Evolutionary conservation across 2,113 vertebrate genomes (phyloP), one percentile per base, ranked within the genome.

Genomic region (Eidolon helvum): DNA sequence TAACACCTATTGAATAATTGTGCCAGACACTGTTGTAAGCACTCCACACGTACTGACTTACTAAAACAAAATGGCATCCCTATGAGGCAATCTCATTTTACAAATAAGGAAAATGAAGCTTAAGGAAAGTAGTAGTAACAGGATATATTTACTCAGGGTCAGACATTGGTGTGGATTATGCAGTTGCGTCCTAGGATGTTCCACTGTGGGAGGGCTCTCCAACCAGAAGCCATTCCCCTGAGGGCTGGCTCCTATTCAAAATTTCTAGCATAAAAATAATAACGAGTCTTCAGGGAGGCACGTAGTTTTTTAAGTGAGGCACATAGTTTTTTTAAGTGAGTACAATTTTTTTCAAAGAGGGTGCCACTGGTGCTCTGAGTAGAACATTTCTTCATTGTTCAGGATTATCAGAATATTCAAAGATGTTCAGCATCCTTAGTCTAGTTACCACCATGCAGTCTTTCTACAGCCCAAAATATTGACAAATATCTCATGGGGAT

Each of bases 261-360:
- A 87, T 82, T 24, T 38, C 48, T 77, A 65, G 35, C 22, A 10
- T 28, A 38, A 65, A 94, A 88, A 66, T 19, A 12, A 21, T 18
- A 30, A 15, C 18, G 21, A 79, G 26, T 43, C 22, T 77, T 61
- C 28, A 10, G 57, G 33, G 63, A 89, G 33, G 40, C 16, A 33
- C 24, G 24, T 65, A n/a, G n/a, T 94, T 69, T 95, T 63, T 95
- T 69, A 50, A 75, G 48, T 7, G n/a, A 48, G 59, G n/a, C n/a
- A n/a, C n/a, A n/a, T n/a, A n/a, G n/a, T n/a, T 94, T 69, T 95
- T 63, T 95, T 69, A 50, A 75, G 48, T 7, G n/a, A 48, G 59
- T 2, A 7, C 28, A 9, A 10, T 61, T 72, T 87, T 87, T 87
- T 55, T 92, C 33, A 50, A 78, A 82, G 33, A 83, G 5, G 9